Evolutionary conservation across 1,140 invertebrate genomes (phyloP).

Genomic region (Spodoptera frugiperda): DNA sequence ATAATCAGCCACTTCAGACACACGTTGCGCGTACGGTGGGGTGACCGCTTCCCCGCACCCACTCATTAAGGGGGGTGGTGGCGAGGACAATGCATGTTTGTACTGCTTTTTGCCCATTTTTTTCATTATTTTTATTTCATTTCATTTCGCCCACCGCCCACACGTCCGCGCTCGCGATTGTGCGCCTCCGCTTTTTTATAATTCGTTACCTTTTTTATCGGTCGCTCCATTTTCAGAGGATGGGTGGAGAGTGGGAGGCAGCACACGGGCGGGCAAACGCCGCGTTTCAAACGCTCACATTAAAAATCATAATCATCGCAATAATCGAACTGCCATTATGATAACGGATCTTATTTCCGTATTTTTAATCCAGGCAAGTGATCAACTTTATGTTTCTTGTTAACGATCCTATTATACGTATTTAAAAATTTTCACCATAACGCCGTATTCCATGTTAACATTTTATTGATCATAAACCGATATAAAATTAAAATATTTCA

Average conservation of each 20-base stretch:
- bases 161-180: conserved; percentile 83
- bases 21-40: conserved; percentile 65
- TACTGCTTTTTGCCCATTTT: conserved; percentile 85
- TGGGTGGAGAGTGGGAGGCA: conserved; percentile 60
- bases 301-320: not conserved
- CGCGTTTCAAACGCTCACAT: conserved; percentile 48
- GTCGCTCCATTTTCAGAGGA: conserved; percentile 85
- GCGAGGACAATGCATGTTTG: conserved; percentile 85
- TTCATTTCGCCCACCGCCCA: conserved; percentile 85
- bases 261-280: conserved; percentile 65
- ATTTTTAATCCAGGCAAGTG: conserved; percentile 15
- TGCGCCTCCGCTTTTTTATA: conserved; percentile 85
- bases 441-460: conserved; percentile 22
- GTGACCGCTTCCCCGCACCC: conserved; percentile 54
- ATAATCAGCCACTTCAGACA: conserved; percentile 82
- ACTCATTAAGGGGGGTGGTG: conserved; percentile 78
- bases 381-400: conserved; percentile 11
- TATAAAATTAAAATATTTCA: conserved; percentile 45
- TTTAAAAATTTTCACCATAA: conserved; percentile 28
- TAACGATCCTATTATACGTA: conserved; percentile 11
- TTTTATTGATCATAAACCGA: conserved; percentile 34
- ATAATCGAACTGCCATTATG: not conserved
- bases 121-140: conserved; percentile 87
- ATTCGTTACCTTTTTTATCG: conserved; percentile 86
- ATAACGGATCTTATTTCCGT: not conserved